Percentiles rank a stretch among this genome's conserved stretches.
Conservation (phyloP, 2,888 invertebrate species). For the Cosmia trapezina region DNA sequence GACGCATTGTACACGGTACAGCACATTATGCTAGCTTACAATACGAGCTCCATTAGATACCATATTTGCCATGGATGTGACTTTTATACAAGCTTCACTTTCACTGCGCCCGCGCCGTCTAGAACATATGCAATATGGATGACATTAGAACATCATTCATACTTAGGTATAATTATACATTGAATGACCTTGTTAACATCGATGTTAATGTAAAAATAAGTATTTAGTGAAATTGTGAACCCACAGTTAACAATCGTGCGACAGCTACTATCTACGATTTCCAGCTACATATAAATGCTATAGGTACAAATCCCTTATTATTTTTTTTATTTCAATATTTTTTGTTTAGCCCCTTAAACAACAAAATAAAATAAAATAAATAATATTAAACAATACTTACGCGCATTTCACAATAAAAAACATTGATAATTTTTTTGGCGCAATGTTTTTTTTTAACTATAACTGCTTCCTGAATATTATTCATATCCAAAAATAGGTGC, state of each 20-base stretch:
- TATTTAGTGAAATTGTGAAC: constrained; percentile 1
- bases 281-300: neutral
- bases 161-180: constrained; percentile 26
- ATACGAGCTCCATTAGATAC: constrained; percentile 4
- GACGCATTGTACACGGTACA: neutral
- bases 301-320: neutral
- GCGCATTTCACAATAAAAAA: too few species aligned
- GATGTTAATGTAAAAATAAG: constrained; percentile 18
- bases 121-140: constrained; percentile 45
- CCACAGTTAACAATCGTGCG: neutral
- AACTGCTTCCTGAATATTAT: too few species aligned
- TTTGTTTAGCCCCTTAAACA: too few species aligned
- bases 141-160: constrained; percentile 33
- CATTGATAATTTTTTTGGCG: too few species aligned
- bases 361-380: too few species aligned
- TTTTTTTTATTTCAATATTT: neutral
- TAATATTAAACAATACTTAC: too few species aligned
- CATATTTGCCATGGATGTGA: constrained; percentile 43
- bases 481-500: neutral
- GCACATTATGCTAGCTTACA: constrained; percentile 7
- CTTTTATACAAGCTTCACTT: constrained; percentile 55
- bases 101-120: constrained; percentile 52
- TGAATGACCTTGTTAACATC: constrained; percentile 33
- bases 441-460: too few species aligned
- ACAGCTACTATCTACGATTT: neutral